phyloP scores from a whole-genome alignment of 2,113 vertebrate species.

The Psephotus haematonotus region DNA sequence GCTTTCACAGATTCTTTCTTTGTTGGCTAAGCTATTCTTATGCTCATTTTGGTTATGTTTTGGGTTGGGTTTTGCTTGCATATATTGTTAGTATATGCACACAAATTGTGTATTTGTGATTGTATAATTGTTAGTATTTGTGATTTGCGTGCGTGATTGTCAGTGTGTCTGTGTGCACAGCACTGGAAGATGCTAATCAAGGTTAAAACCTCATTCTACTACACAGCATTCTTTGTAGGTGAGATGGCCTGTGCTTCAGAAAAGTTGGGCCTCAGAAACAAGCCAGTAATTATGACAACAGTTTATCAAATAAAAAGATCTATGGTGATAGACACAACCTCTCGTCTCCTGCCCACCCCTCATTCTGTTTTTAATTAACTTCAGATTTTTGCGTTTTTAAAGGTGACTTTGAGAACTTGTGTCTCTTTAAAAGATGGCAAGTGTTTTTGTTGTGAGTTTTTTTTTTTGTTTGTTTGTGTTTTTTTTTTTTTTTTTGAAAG shows the following conservation, averaged over 20 bases:
- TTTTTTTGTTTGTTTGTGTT: neutral
- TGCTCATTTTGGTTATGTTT: neutral
- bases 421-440: neutral
- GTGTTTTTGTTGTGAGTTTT: neutral
- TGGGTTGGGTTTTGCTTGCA: neutral
- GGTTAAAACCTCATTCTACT: neutral
- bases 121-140: neutral
- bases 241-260: neutral
- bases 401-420: neutral
- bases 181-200: neutral
- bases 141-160: neutral
- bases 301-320: neutral
- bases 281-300: neutral
- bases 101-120: neutral
- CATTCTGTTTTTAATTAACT: neutral
- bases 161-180: neutral
- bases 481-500: neutral
- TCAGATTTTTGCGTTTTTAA: neutral
- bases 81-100: neutral
- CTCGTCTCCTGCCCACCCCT: accelerated
- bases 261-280: neutral
- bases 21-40: neutral
- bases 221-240: accelerated
- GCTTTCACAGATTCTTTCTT: neutral
- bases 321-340: neutral